Evolutionary conservation across 1,140 invertebrate species (phyloP).

Genomic region (Magallana gigas): DNA sequence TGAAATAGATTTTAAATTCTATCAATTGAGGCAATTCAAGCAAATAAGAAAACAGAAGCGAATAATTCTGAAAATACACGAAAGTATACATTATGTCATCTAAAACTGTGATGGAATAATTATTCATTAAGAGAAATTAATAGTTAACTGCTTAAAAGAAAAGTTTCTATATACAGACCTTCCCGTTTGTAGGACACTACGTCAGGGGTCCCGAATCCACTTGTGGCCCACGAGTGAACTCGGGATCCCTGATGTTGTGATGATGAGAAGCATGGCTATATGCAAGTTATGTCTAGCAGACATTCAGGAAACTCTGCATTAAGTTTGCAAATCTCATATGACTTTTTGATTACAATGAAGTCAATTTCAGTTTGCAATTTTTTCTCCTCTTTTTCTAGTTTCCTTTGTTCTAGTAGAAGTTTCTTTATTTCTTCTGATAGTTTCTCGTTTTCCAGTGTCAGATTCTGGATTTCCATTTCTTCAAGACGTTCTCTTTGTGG

Average conservation of each 20-base stretch:
- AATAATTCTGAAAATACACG: too few relatives aligned
- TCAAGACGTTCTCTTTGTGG: neutral
- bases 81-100: too few relatives aligned
- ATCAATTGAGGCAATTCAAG: too few relatives aligned
- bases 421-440: neutral
- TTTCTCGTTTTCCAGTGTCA: neutral
- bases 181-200: neutral
- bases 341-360: neutral
- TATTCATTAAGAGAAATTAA: neutral
- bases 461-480: neutral
- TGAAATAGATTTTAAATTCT: too few relatives aligned
- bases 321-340: neutral
- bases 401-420: neutral
- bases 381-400: neutral
- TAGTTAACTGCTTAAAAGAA: neutral
- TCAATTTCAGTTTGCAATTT: slow-evolving; percentile 15
- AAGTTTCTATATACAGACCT: neutral
- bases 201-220: neutral
- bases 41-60: too few relatives aligned
- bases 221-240: neutral
- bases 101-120: neutral
- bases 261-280: too few relatives aligned
- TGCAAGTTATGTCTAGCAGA: neutral
- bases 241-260: neutral
- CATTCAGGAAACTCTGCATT: slow-evolving; percentile 4